Conservation (phyloP, 23 tunicate species). For the Styela clava region DNA sequence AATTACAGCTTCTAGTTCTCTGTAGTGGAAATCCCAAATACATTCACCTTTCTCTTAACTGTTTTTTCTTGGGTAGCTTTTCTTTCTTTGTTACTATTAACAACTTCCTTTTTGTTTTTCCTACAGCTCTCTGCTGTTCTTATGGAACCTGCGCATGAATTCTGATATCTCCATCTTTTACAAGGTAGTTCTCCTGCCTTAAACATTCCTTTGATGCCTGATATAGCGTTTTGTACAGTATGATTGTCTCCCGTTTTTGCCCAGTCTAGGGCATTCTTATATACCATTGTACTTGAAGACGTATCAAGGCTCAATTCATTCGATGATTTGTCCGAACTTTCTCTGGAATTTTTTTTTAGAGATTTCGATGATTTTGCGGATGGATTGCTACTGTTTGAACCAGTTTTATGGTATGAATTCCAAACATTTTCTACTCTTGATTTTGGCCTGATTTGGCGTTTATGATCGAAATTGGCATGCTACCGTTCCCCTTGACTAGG, state of each 20-base stretch:
- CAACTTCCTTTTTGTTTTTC: background rate
- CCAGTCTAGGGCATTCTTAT: slow-evolving; percentile 8
- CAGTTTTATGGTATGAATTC: no score
- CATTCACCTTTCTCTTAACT: background rate
- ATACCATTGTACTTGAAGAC: background rate
- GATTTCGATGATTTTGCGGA: no score
- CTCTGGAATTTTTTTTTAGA: no score
- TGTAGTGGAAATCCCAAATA: background rate
- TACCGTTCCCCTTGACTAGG: no score
- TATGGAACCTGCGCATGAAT: background rate
- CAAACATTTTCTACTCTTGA: no score
- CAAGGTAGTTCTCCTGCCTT: slow-evolving; percentile 49
- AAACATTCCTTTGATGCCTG: slow-evolving; percentile 30
- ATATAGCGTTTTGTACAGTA: background rate
- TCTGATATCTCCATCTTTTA: slow-evolving; percentile 41
- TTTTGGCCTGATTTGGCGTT: no score
- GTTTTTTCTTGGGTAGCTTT: background rate
- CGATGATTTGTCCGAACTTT: no score
- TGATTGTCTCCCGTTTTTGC: background rate
- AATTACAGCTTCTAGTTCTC: background rate
- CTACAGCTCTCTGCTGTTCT: background rate
- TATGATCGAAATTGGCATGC: no score
- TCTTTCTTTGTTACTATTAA: background rate
- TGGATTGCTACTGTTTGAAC: no score
- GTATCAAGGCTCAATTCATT: no score